Percentiles rank a stretch among this genome's conserved stretches.
These are phyloP conservation scores for Mionectes macconnelli DNA, from an alignment of 2,113 vertebrate species.

Conservation along the genomic window DNA sequence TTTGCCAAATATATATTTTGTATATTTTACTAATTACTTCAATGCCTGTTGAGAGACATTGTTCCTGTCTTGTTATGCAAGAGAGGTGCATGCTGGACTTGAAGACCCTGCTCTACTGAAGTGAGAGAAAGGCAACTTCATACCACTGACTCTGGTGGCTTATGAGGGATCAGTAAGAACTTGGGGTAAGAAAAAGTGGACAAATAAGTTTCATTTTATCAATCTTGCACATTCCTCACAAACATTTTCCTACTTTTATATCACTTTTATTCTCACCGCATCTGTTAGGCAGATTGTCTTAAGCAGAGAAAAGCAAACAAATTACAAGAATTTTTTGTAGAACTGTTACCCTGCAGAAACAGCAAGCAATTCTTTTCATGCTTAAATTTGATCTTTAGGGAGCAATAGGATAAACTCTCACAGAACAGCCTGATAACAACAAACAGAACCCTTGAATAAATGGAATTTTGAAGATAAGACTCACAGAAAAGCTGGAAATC, in stretches of 20 bases:
- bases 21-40: not conserved
- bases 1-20: not conserved
- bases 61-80: too few species aligned
- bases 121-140: not conserved
- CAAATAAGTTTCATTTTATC: not conserved
- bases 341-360: conserved; percentile 5
- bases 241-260: not conserved
- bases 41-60: not conserved
- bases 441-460: conserved; percentile 46
- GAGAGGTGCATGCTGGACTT: not conserved
- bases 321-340: not conserved
- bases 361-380: conserved; percentile 4
- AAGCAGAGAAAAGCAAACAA: not conserved
- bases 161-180: not conserved
- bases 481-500: conserved; percentile 8
- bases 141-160: not conserved
- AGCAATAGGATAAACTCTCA: conserved; percentile 30
- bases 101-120: not conserved
- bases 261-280: not conserved
- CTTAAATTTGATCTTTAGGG: conserved; percentile 49
- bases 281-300: not conserved
- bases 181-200: not conserved
- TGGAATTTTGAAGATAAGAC: conserved; percentile 45
- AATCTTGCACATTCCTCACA: not conserved
- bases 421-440: conserved; percentile 41